Percentiles rank a stretch among this genome's conserved stretches.
Evolutionary conservation across 2,888 invertebrate species (phyloP).

Genomic region (Saturnia pavonia): DNA sequence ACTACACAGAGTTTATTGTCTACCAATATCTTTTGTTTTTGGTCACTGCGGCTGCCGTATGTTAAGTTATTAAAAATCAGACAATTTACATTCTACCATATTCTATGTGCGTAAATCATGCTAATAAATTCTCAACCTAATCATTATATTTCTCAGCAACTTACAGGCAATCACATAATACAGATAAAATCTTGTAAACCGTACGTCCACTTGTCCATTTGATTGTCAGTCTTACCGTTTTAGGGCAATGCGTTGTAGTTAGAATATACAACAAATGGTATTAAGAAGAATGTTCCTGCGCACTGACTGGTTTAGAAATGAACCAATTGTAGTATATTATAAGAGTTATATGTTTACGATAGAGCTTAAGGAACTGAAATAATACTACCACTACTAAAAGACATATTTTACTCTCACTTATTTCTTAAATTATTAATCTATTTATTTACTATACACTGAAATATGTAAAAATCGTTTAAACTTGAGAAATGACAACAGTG

Average conservation of each 20-base stretch:
- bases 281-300: slow-evolving; percentile 2
- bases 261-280: slow-evolving; percentile 9
- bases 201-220: slow-evolving; percentile 16
- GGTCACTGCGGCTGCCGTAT: no score
- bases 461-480: not conserved
- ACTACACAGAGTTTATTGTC: no score
- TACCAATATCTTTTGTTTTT: no score
- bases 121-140: slow-evolving; percentile 9
- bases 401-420: not conserved
- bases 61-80: not conserved
- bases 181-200: slow-evolving; percentile 12
- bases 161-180: slow-evolving; percentile 1
- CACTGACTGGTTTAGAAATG: not conserved
- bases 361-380: not conserved
- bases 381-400: not conserved
- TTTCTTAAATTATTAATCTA: not conserved
- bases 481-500: not conserved
- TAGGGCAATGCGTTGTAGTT: slow-evolving; percentile 9
- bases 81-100: not conserved
- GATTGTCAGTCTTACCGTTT: slow-evolving; percentile 14
- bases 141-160: not conserved
- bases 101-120: not conserved
- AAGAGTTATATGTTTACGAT: not conserved
- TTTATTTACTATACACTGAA: not conserved
- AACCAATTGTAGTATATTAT: not conserved